Percentiles rank a stretch among this genome's conserved stretches.
Evolutionary conservation across 2,888 invertebrate genomes (phyloP).

Genomic region (Tridacna crocea): DNA sequence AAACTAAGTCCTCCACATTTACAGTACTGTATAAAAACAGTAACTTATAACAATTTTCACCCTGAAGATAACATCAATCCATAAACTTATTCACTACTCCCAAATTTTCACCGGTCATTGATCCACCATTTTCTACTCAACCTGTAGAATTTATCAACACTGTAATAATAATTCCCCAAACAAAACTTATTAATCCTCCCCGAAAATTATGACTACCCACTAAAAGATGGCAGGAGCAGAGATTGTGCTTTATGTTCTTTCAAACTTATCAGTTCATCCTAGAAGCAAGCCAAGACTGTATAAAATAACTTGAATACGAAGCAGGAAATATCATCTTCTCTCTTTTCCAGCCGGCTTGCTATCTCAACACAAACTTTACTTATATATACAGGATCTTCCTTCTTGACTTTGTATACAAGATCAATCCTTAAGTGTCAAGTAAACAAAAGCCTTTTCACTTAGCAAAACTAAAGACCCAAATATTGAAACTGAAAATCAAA

Average conservation of each 20-base stretch:
- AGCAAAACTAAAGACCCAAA: too few relatives aligned
- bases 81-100: conserved; percentile 8
- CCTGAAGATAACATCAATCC: background rate
- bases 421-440: background rate
- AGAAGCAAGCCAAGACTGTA: background rate
- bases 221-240: conserved; percentile 2
- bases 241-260: conserved; percentile 14
- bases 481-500: too few relatives aligned
- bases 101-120: conserved; percentile 14
- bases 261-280: conserved; percentile 19
- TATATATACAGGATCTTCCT: conserved; percentile 24
- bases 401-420: conserved; percentile 18
- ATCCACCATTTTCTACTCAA: background rate
- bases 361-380: conserved; percentile 22
- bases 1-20: background rate
- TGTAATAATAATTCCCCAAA: conserved; percentile 14
- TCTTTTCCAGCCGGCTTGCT: background rate
- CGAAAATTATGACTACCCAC: background rate
- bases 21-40: background rate
- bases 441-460: too few relatives aligned
- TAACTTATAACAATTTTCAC: background rate
- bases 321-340: conserved; percentile 20
- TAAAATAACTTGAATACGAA: background rate
- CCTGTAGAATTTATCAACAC: conserved; percentile 22
- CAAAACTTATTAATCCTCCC: conserved; percentile 27